Conservation (phyloP, 2,113 vertebrate species). For the Falco punctatus region DNA sequence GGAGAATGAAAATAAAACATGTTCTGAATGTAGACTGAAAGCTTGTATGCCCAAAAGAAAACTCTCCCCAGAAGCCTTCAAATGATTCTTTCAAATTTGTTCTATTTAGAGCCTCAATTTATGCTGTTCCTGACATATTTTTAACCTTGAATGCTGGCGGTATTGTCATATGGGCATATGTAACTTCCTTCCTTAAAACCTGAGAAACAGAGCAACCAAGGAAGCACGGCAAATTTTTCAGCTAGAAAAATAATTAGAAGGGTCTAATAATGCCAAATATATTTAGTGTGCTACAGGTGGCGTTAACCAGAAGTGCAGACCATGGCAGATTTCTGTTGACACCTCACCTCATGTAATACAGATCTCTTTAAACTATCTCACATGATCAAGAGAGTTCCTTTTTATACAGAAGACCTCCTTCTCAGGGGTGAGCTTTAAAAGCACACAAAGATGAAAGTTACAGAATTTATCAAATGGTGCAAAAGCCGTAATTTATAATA, state of each 20-base stretch:
- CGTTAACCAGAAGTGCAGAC: neutral
- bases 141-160: neutral
- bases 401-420: neutral
- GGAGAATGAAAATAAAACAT: neutral
- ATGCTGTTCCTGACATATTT: neutral
- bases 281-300: neutral
- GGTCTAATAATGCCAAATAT: neutral
- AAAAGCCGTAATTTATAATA: constrained; percentile 16
- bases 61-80: neutral
- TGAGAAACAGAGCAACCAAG: neutral
- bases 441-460: constrained; percentile 7
- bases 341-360: neutral
- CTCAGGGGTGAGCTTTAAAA: neutral
- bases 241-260: neutral
- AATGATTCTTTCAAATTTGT: neutral
- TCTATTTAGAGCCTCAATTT: neutral
- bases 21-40: neutral
- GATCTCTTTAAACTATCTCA: neutral
- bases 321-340: neutral
- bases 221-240: neutral
- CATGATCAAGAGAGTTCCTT: neutral
- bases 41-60: neutral
- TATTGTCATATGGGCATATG: neutral
- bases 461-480: neutral
- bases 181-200: neutral